Evolutionary conservation across 2,797 vertebrate species (phyloP), one percentile per base, ranked within the genome.

Genomic region (Sebastes oblongus): DNA sequence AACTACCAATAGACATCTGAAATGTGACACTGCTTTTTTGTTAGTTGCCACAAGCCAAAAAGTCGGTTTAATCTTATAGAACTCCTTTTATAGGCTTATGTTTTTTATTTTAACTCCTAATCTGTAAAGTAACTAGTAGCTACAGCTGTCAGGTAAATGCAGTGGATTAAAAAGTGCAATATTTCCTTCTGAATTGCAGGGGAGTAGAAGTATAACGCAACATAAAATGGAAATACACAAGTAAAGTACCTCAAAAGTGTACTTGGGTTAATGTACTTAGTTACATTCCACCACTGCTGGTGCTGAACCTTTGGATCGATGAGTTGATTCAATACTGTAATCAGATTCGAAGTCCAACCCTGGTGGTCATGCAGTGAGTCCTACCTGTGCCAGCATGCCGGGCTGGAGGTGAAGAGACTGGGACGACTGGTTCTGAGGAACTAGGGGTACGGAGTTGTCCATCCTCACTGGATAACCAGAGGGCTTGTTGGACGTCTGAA

Each of bases 381-480:
- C 91, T 96, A 99, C 98, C 98, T 98, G 98, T 6, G 98, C 95
- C 77, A 99, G 95, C 90, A 99, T 97, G 89, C 98, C 94, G 2
- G 98, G 98, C 91, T 99, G 98, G 89, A 99, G 97, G 94, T 99
- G 98, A 3, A 99, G 95, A 5, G 98, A 96, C 90, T 98, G 98
- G 8, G 97, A 96, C 34, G 98, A 96, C 56, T 98, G 98, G 74
- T 97, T 98, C 90, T 98, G 98, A 65, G 98, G 96, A 10, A 98
- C 97, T 77, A 99, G 94, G 1, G 98, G 97, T 20, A 99, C 97
- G 0, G 97, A 96, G 84, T 97, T 98, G 86, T 99, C 98, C 97
- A 99, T 98, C 92, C 98, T 96, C 79, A 99, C 97, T 20, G 98
- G 97, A 90, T 98, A 99, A 59, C 96, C 97, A 84, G 98, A 96